Percentiles rank a stretch among this genome's conserved stretches.
Conservation (phyloP, 2,888 invertebrate species). For the Mactromeris polynyma region DNA sequence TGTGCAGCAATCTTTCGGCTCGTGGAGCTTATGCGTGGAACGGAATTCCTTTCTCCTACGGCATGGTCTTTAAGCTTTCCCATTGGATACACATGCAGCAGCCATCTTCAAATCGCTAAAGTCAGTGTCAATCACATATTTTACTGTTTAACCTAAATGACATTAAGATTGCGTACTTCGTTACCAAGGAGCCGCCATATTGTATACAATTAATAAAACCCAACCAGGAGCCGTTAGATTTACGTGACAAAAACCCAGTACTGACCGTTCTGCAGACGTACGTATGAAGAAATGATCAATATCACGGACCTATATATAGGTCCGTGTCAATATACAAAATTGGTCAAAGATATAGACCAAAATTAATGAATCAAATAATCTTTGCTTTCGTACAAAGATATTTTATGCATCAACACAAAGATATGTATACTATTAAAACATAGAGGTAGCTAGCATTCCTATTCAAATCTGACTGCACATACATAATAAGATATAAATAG, state of each 20-base stretch:
- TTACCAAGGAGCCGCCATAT: slow-evolving; percentile 81
- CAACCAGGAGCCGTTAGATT: background rate
- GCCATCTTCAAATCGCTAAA: slow-evolving; percentile 44
- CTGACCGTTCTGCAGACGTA: background rate
- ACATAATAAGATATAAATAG: no score
- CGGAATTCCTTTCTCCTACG: slow-evolving; percentile 71
- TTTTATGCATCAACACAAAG: no score
- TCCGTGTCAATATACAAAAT: no score
- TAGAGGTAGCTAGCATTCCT: no score
- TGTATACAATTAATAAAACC: slow-evolving; percentile 40
- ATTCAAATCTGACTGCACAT: no score
- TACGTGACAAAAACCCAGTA: background rate
- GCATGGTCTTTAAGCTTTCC: slow-evolving; percentile 76
- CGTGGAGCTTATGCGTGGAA: slow-evolving; percentile 76
- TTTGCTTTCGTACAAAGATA: no score
- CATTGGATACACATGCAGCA: slow-evolving; percentile 71
- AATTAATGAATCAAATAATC: no score
- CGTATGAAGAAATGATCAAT: no score
- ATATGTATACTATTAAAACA: no score
- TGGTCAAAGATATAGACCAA: no score
- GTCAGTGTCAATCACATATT: slow-evolving; percentile 19
- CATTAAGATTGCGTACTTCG: slow-evolving; percentile 67
- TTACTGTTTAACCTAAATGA: slow-evolving; percentile 31
- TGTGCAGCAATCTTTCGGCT: slow-evolving; percentile 77
- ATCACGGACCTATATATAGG: no score